Percentiles rank a stretch among this genome's conserved stretches.
These are phyloP conservation scores for Rhadinocentrus ornatus DNA, from an alignment of 2,797 vertebrate species.

Conservation along the genomic window DNA sequence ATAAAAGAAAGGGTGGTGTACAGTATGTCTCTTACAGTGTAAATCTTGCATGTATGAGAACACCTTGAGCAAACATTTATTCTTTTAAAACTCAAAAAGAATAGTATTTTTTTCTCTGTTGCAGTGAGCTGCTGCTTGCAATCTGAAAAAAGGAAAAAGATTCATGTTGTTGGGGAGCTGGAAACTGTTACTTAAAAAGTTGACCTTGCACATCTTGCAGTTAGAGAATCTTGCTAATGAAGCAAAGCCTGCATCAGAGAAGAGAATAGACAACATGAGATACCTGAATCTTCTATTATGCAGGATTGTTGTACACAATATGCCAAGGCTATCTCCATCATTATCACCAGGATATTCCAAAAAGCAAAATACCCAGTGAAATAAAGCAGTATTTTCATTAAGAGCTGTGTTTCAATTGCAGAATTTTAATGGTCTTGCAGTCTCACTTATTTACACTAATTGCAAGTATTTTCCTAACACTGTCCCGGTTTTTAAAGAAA, in stretches of 20 bases:
- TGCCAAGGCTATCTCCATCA: constrained; percentile 17
- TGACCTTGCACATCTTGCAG: constrained; percentile 66
- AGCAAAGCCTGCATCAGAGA: constrained; percentile 58
- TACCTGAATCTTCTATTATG: constrained; percentile 41
- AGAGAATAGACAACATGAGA: constrained; percentile 42
- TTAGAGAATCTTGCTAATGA: constrained; percentile 73
- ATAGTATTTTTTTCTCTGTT: background rate
- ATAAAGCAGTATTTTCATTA: background rate
- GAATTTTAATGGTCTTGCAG: background rate
- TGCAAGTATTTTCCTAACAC: background rate
- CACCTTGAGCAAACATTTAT: constrained; percentile 25
- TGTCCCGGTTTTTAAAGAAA: background rate
- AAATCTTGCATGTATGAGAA: constrained; percentile 34
- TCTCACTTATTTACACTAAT: constrained; percentile 14
- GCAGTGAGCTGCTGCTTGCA: constrained; percentile 5
- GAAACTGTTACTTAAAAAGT: constrained; percentile 67
- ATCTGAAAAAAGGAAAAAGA: constrained; percentile 8
- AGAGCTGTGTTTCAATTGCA: background rate
- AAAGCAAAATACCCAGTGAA: constrained; percentile 1
- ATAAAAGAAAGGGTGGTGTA: constrained; percentile 53
- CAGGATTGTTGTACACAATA: constrained; percentile 27
- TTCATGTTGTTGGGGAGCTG: constrained; percentile 67
- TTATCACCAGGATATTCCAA: constrained; percentile 10
- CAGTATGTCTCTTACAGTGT: constrained; percentile 19
- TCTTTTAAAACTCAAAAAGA: constrained; percentile 3